Evolutionary conservation across 2,797 vertebrate species (phyloP).

Genomic region (Sebastes hopkinsi): DNA sequence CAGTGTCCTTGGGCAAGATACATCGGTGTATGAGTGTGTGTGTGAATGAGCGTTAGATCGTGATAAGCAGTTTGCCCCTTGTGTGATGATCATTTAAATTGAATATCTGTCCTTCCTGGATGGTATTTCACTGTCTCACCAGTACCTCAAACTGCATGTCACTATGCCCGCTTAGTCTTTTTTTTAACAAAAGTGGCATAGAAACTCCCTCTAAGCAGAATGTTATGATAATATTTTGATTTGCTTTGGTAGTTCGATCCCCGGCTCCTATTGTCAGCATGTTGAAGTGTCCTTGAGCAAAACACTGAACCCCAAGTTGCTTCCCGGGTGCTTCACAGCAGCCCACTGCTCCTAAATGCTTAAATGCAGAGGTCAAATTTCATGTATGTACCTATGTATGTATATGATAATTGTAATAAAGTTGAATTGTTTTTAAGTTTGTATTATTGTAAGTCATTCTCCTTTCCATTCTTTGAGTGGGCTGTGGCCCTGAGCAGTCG

Average conservation of each 20-base stretch:
- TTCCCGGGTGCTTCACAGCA: not conserved
- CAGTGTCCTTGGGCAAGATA: not conserved
- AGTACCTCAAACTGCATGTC: not conserved
- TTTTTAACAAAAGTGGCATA: not conserved
- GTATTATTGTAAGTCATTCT: not conserved
- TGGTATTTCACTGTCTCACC: not conserved
- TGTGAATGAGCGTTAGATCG: not conserved
- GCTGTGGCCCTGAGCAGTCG: not conserved
- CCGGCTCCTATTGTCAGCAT: not conserved
- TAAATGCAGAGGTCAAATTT: no score
- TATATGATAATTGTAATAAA: no score
- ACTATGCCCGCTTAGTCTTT: not conserved
- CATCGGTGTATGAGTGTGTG: not conserved
- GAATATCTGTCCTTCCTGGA: not conserved
- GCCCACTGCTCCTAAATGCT: no score
- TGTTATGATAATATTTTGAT: not conserved
- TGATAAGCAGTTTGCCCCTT: not conserved
- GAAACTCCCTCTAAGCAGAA: not conserved
- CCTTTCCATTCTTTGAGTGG: not conserved
- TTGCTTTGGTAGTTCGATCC: not conserved
- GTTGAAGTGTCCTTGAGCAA: not conserved
- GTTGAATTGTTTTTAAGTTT: not conserved
- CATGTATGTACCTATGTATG: not conserved
- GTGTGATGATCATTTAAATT: not conserved
- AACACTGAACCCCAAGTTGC: not conserved